Percentiles rank a stretch among this genome's conserved stretches.
phyloP scores from a whole-genome alignment of 2,113 vertebrate genomes.

The Calyptomena viridis region DNA sequence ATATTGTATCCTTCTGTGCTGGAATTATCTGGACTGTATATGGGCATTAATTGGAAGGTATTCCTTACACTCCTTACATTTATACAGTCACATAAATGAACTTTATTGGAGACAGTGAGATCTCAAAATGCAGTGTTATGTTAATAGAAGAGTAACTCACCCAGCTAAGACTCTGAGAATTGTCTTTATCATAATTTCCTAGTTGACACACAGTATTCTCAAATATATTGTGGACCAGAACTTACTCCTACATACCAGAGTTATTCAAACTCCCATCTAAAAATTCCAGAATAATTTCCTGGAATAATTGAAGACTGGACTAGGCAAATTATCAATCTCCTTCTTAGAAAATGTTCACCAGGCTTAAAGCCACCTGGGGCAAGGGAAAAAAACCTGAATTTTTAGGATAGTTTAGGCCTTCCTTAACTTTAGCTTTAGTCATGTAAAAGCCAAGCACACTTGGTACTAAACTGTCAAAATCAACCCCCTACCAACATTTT shows the following conservation, averaged over 20 bases:
- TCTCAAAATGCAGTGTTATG: neutral
- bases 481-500: neutral
- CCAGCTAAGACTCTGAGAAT: neutral
- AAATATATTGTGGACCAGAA: neutral
- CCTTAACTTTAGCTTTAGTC: neutral
- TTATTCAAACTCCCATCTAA: neutral
- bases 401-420: neutral
- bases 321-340: neutral
- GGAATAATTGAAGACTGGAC: neutral
- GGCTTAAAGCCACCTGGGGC: neutral
- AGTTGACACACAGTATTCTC: neutral
- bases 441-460: neutral
- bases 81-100: neutral
- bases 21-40: neutral
- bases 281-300: neutral
- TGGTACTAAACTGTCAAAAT: neutral
- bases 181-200: neutral
- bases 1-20: neutral
- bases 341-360: neutral
- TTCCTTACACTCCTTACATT: neutral
- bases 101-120: neutral
- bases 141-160: neutral
- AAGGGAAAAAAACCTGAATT: neutral
- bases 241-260: neutral
- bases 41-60: neutral